Evolutionary conservation across 2,113 vertebrate genomes (phyloP).

Genomic region (Tupaia chinensis): DNA sequence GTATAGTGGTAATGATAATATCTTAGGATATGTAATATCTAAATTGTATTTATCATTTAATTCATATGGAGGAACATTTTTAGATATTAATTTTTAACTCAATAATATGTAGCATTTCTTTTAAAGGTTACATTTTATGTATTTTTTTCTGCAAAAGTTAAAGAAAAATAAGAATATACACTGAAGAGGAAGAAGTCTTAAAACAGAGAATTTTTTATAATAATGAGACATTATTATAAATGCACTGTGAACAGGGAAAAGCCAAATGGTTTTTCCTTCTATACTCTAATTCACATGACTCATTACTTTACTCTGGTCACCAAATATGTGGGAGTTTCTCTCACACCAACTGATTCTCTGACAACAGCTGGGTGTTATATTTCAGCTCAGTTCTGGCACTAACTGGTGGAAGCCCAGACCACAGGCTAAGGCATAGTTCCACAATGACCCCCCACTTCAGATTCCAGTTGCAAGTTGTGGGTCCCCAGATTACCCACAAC

Average conservation of each 20-base stretch:
- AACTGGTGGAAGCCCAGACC: not conserved
- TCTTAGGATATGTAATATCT: not conserved
- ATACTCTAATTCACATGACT: not conserved
- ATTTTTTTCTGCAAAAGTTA: constrained; percentile 48
- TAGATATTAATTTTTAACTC: constrained; percentile 59
- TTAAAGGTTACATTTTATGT: constrained; percentile 67
- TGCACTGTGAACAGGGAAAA: not conserved
- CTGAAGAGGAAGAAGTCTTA: constrained; percentile 33
- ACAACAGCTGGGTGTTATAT: not conserved
- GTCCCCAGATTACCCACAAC: not conserved
- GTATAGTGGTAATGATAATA: not conserved
- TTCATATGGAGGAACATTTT: constrained; percentile 13
- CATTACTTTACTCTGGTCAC: not conserved
- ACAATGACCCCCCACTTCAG: not conserved
- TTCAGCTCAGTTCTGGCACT: not conserved
- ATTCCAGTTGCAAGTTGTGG: not conserved
- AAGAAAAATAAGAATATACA: not conserved
- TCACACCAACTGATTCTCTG: not conserved
- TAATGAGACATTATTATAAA: constrained; percentile 40
- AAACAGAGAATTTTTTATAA: not conserved
- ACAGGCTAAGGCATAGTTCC: too few species aligned
- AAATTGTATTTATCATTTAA: not conserved
- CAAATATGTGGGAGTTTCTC: not conserved
- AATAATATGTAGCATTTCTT: constrained; percentile 25
- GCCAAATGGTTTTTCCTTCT: not conserved